Evolutionary conservation across 2,113 vertebrate species (phyloP), one percentile per base, ranked within the genome.

Genomic region (Morphnarchus princeps): DNA sequence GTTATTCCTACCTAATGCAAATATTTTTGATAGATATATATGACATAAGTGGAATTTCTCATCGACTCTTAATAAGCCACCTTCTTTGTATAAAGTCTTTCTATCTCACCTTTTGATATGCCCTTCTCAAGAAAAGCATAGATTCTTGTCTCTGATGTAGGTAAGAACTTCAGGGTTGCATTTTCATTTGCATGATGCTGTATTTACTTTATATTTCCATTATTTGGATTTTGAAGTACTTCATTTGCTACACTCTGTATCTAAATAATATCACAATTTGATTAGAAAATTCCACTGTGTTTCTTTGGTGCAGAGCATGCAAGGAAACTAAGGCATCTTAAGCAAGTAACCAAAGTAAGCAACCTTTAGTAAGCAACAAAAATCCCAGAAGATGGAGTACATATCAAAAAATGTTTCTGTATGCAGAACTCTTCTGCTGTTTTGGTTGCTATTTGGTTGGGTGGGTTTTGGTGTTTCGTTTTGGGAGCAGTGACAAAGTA

Each of bases 41-140:
- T 50, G 21, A 36, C 6, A 40, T 9, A 52, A 67, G 7, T 62
- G 31, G 34, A 73, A 61, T 72, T 83, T 83, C 19, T 77, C 40
- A 61, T 13, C 0, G 0, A 72, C 3, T 7, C 2, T 24, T 34
- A 26, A 38, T 45, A 85, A 74, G 10, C 2, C 5, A 34, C 8
- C 14, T 74, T 76, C 34, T 88, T 50, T 55, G 11, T 32, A n/a
- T 31, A 57, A 29, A 19, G 3, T 26, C 24, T 71, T 73, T 74
- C 4, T 55, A 55, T 55, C 17, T 71, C 38, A 49, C 5, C 6
- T 69, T 87, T 61, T 43, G 10, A 74, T 40, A 45, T 19, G 3
- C 5, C 13, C 10, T 52, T 82, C 26, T n/a, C 59, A 82, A 38
- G 22, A 61, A 67, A 43, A 36, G 19, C 17, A 25, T n/a, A 50